Percentiles rank a stretch among this genome's conserved stretches.
Conservation (phyloP, 2,113 vertebrate species). For the Delphinapterus leucas region DNA sequence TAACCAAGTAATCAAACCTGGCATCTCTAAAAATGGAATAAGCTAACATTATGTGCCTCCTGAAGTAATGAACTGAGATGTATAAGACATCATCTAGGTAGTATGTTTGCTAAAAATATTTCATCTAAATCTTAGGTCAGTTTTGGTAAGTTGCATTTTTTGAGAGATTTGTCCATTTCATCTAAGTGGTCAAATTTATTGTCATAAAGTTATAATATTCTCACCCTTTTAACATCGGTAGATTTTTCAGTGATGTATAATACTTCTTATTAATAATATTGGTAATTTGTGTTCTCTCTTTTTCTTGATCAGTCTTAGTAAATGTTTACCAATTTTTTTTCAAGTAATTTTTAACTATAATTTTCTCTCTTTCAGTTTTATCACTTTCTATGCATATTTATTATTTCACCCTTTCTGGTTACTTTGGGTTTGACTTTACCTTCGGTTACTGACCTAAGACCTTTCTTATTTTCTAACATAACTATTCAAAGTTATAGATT, state of each 20-base stretch:
- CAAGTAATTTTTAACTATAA: neutral
- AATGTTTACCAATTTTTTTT: neutral
- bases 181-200: neutral
- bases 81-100: neutral
- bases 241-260: neutral
- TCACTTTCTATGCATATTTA: neutral
- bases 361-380: neutral
- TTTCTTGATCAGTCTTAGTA: neutral
- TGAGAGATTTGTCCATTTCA: neutral
- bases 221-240: neutral
- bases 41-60: neutral
- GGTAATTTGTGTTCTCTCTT: neutral
- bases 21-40: neutral
- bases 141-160: conserved; percentile 8
- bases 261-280: neutral
- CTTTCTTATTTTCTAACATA: neutral
- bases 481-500: neutral
- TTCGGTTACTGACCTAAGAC: neutral
- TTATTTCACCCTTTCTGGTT: neutral
- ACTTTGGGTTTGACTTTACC: neutral
- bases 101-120: neutral
- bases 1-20: neutral
- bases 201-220: neutral
- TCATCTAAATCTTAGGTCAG: neutral
- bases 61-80: neutral